Evolutionary conservation across 1,140 invertebrate species (phyloP).

Genomic region (Saccostrea glomerata): DNA sequence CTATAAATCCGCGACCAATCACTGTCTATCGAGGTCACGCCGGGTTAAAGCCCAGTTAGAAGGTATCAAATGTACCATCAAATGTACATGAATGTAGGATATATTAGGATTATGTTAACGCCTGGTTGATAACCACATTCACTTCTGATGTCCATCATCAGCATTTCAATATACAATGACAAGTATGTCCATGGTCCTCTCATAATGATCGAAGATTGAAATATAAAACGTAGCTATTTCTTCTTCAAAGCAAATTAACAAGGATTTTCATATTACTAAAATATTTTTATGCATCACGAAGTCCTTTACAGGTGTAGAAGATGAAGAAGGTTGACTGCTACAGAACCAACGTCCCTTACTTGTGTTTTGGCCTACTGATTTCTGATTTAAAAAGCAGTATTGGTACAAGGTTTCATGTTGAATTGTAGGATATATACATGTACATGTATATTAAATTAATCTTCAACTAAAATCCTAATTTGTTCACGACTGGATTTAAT

Average conservation of each 20-base stretch:
- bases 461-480: background rate
- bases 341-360: too few relatives aligned
- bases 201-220: background rate
- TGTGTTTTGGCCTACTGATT: too few relatives aligned
- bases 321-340: too few relatives aligned
- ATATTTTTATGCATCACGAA: background rate
- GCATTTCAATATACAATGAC: background rate
- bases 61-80: conserved; percentile 9
- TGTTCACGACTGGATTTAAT: background rate
- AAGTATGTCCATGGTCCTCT: background rate
- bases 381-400: too few relatives aligned
- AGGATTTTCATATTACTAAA: background rate
- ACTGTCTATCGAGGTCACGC: background rate
- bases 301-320: background rate
- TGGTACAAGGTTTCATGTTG: too few relatives aligned
- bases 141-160: background rate
- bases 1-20: conserved; percentile 24
- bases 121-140: background rate
- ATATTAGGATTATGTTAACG: conserved; percentile 13
- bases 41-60: conserved; percentile 21
- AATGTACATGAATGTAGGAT: background rate
- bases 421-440: too few relatives aligned
- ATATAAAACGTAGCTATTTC: background rate
- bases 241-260: background rate
- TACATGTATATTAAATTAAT: too few relatives aligned